A percentile compares a stretch with the other conserved stretches of the same genome.
Evolutionary conservation across 2,113 vertebrate genomes (phyloP).

Genomic region (Isurus oxyrinchus): DNA sequence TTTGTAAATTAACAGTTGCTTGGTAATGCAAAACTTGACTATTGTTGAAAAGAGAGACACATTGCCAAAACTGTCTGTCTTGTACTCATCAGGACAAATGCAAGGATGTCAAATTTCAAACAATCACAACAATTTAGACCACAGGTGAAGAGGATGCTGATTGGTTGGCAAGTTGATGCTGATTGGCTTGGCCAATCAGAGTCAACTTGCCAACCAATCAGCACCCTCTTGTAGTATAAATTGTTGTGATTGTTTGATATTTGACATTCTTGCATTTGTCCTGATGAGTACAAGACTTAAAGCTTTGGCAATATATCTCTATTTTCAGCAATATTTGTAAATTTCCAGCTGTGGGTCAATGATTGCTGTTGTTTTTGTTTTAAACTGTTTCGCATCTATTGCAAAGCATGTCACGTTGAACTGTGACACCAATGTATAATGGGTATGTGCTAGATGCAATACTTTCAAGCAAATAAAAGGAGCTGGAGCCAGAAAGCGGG

Average conservation of each 20-base stretch:
- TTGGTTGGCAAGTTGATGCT: too few species aligned
- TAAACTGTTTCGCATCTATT: not conserved
- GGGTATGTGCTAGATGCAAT: not conserved
- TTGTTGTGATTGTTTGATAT: not conserved
- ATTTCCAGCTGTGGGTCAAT: not conserved
- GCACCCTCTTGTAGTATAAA: too few species aligned
- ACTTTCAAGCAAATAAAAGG: not conserved
- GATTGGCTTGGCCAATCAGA: too few species aligned
- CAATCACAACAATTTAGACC: not conserved
- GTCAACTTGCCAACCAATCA: too few species aligned
- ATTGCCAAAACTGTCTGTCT: not conserved
- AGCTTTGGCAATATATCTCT: not conserved
- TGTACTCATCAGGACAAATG: not conserved
- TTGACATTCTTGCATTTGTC: not conserved
- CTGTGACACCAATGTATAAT: not conserved
- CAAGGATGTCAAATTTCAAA: not conserved
- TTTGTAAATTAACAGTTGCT: not conserved
- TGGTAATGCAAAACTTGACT: not conserved
- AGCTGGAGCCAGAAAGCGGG: not conserved
- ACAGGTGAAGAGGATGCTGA: not conserved
- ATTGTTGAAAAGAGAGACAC: not conserved
- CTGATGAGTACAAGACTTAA: not conserved
- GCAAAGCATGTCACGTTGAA: not conserved
- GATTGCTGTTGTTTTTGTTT: too few species aligned
- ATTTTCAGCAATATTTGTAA: too few species aligned